Evolutionary conservation across 2,113 vertebrate species (phyloP).

Genomic region (Mola mola): DNA sequence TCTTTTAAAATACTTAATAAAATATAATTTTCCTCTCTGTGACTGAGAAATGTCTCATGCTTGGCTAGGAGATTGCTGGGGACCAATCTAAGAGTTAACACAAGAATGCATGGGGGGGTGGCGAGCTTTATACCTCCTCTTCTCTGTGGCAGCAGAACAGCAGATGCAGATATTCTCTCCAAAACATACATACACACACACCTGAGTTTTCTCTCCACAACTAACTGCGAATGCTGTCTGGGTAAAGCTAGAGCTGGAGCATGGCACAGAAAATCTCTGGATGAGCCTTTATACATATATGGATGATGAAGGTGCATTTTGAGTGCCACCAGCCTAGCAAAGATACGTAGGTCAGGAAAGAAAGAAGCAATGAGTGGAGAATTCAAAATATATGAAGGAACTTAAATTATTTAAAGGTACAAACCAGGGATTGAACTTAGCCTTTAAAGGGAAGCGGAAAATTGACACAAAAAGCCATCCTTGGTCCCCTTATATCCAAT

Average conservation of each 20-base stretch:
- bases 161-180: constrained; percentile 19
- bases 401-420: constrained; percentile 81
- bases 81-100: constrained; percentile 30
- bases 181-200: constrained; percentile 17
- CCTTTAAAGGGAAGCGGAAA: constrained; percentile 69
- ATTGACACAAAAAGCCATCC: constrained; percentile 58
- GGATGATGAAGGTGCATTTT: constrained; percentile 70
- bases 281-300: constrained; percentile 76
- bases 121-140: constrained; percentile 13
- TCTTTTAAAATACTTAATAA: too few relatives aligned
- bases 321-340: constrained; percentile 51
- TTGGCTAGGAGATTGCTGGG: constrained; percentile 1
- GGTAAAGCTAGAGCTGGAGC: constrained; percentile 53
- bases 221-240: constrained; percentile 56
- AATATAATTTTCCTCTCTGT: constrained; percentile 23
- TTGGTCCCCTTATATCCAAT: constrained; percentile 19
- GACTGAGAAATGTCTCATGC: constrained; percentile 35
- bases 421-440: constrained; percentile 80
- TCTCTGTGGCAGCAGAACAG: constrained; percentile 25
- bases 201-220: constrained; percentile 73
- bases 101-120: neutral
- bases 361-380: constrained; percentile 63
- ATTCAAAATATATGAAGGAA: constrained; percentile 80
- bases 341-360: constrained; percentile 48
- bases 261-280: constrained; percentile 63